Evolutionary conservation across 23 tunicate genomes (phyloP).

Genomic region (Halocynthia aurantium): DNA sequence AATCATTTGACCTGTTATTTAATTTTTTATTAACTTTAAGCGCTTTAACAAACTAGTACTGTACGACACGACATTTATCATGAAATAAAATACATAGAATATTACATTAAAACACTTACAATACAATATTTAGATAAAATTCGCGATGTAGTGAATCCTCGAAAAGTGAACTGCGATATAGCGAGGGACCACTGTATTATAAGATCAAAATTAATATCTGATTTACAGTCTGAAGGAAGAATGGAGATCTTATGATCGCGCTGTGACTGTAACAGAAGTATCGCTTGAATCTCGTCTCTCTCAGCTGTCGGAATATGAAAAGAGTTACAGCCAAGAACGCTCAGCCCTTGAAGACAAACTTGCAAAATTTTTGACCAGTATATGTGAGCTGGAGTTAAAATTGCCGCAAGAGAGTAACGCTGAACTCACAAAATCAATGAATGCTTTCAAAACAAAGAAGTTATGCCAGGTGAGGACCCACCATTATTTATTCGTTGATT

Average conservation of each 20-base stretch:
- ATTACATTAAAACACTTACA: too few species aligned
- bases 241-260: slow-evolving; percentile 82
- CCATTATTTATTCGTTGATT: background rate
- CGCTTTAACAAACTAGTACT: too few species aligned
- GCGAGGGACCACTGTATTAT: too few species aligned
- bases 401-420: slow-evolving; percentile 15
- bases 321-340: slow-evolving; percentile 28
- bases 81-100: too few species aligned
- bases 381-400: background rate
- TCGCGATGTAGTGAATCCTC: too few species aligned
- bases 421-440: slow-evolving; percentile 18
- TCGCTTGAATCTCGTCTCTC: slow-evolving; percentile 44
- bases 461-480: slow-evolving; percentile 12
- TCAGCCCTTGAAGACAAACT: slow-evolving; percentile 11
- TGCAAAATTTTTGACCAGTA: background rate
- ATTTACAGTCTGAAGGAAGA: slow-evolving; percentile 77
- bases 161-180: too few species aligned
- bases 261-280: slow-evolving; percentile 64
- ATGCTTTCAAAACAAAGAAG: slow-evolving; percentile 25
- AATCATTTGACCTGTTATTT: too few species aligned
- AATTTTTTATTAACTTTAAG: too few species aligned
- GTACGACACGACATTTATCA: too few species aligned
- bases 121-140: too few species aligned
- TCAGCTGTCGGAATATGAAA: slow-evolving; percentile 48
- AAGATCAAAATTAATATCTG: too few species aligned